Base-by-base conservation (phyloP, 1,140 invertebrate genomes). In the Scaptomyza pallida region DNA sequence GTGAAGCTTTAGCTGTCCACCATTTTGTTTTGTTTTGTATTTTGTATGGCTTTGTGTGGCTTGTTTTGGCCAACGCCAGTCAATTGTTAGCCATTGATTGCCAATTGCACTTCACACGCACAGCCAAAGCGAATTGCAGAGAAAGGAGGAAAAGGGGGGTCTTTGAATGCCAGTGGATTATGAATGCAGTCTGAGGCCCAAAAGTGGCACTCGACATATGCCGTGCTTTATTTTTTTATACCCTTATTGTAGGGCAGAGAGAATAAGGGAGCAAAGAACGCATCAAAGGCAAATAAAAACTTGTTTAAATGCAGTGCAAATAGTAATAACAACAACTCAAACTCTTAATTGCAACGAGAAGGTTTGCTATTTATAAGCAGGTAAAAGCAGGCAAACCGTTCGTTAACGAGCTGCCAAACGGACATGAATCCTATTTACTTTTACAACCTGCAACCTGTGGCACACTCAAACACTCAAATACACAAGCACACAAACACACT, bases 41-140 rank as follows among this genome's bases (percentile, higher is more conserved):
- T 50, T 77, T 52, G 50, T 47, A 35, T 21, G 10, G 23, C 23
- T 59, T 19, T 21, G 41, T 9, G 15, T 57, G 55, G 17, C 33
- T 61, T 78, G 60, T 57, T 47, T 67, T 76, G 65, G 47, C 60
- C 68, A 72, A 35, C 17, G 37, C 19, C 61, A 50, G 55, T 33
- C 74, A 72, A 77, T 77, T 77, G 59, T 30, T 51, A 44, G 51
- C 30, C 59, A 63, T 64, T 76, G 73, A 76, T 71, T 70, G 50
- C 73, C 61, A 30, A 40, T 12, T 40, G 37, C 2, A 40, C 15
- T 15, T 21, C 43, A 5, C 19, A 40, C 43, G 43, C 21, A 30
- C 60, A 35, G 8, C 1, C 33, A 41, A 19, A 55, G 16, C 40
- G 17, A 54, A 15, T 13, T 3, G 41, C 17, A 9, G n/a, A 40